phyloP scores from a whole-genome alignment of 2,113 vertebrate species.

The Sisor rabdophorus region DNA sequence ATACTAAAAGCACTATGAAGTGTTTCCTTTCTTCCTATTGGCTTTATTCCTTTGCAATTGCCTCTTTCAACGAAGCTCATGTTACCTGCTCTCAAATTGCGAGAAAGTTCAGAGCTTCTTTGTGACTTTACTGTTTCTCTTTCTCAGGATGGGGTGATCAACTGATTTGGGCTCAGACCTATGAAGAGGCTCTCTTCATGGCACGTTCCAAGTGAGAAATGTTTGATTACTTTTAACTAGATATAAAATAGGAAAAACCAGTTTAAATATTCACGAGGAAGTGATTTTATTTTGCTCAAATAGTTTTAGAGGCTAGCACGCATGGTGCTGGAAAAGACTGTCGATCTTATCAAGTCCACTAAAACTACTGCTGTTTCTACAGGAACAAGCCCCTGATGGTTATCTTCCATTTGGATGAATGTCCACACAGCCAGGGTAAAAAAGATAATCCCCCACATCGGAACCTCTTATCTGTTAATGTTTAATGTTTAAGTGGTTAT shows the following conservation, averaged over 20 bases:
- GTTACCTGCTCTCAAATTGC: background rate
- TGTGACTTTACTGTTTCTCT: background rate
- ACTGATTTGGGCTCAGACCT: constrained; percentile 92
- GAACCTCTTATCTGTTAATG: background rate
- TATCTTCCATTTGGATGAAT: constrained; percentile 89
- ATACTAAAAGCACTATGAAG: background rate
- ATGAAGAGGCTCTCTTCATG: constrained; percentile 87
- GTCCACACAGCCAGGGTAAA: constrained; percentile 85
- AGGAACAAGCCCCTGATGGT: constrained; percentile 94
- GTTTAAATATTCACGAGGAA: background rate
- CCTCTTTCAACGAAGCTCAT: background rate
- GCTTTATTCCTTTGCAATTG: background rate
- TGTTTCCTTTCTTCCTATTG: background rate
- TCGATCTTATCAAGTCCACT: too few species aligned
- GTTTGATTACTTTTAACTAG: background rate
- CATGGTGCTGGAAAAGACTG: background rate
- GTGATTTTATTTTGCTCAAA: background rate
- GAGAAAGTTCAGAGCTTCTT: background rate
- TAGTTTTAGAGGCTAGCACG: background rate
- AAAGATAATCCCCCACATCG: background rate
- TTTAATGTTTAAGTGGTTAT: constrained; percentile 6
- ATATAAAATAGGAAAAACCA: background rate
- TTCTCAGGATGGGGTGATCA: constrained; percentile 90
- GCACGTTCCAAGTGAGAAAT: constrained; percentile 73
- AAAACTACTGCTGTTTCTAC: constrained; percentile 23